Conservation (phyloP, 2,888 invertebrate species). For the Ceratothoa steindachneri region DNA sequence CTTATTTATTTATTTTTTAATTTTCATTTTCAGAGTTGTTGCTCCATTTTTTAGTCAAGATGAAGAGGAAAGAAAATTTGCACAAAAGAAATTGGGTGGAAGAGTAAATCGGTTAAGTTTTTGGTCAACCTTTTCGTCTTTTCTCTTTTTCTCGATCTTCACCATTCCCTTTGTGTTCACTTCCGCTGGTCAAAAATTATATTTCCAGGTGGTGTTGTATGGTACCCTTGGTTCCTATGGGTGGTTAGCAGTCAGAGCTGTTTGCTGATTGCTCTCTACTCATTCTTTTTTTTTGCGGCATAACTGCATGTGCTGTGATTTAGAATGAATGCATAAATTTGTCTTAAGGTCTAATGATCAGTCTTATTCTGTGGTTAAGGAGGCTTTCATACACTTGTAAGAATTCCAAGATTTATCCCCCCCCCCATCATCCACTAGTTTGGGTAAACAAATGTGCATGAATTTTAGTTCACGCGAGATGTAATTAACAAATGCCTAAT, state of each 20-base stretch:
- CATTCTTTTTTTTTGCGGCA: background rate
- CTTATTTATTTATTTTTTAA: too few species aligned
- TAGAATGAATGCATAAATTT: too few species aligned
- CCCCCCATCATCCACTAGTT: too few species aligned
- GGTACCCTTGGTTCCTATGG: conserved; percentile 48
- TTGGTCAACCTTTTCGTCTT: conserved; percentile 47
- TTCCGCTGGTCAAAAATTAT: conserved; percentile 37
- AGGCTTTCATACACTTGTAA: too few species aligned
- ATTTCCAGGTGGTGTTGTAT: conserved; percentile 36
- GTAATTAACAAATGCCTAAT: too few species aligned
- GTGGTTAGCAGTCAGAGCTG: conserved; percentile 47
- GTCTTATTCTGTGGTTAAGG: too few species aligned
- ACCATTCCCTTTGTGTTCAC: conserved; percentile 43
- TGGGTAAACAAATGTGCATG: too few species aligned
- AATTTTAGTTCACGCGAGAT: too few species aligned
- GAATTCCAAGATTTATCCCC: too few species aligned
- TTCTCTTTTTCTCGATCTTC: conserved; percentile 45
- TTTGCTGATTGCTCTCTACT: conserved; percentile 33
- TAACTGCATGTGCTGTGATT: too few species aligned
- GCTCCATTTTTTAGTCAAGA: conserved; percentile 30
- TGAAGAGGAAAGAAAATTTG: conserved; percentile 13
- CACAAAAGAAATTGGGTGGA: conserved; percentile 35
- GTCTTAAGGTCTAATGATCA: too few species aligned
- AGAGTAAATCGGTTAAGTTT: conserved; percentile 25
- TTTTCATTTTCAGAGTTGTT: conserved; percentile 24